These are phyloP conservation scores for Apeltes quadracus DNA, from an alignment of 2,113 vertebrate genomes.

Conservation along the genomic window DNA sequence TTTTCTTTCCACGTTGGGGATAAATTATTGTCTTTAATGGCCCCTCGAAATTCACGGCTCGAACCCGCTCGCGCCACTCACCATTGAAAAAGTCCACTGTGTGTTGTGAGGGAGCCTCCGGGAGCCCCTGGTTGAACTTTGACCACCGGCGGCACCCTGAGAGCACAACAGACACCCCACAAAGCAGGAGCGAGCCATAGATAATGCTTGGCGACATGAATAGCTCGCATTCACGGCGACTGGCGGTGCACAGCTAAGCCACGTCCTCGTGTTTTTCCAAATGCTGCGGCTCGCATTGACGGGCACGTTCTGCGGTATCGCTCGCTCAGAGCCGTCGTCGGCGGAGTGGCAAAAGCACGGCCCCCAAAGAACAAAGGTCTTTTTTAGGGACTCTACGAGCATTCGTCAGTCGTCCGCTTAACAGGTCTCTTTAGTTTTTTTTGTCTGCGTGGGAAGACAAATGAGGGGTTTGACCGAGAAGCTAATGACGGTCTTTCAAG, in stretches of 20 bases:
- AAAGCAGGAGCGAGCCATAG: constrained; percentile 33
- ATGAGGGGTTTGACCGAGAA: constrained; percentile 44
- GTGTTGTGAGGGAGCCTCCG: constrained; percentile 43
- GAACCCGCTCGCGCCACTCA: constrained; percentile 29
- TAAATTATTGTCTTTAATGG: constrained; percentile 33
- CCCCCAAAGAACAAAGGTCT: constrained; percentile 52
- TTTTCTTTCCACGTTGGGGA: constrained; percentile 33
- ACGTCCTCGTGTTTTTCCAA: constrained; percentile 67
- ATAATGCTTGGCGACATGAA: constrained; percentile 62
- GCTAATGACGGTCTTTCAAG: constrained; percentile 60
- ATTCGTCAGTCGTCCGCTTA: constrained; percentile 54
- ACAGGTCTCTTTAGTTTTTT: constrained; percentile 35
- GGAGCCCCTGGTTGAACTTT: constrained; percentile 55
- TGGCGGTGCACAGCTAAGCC: constrained; percentile 59
- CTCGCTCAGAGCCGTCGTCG: constrained; percentile 42
- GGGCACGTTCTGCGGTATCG: constrained; percentile 49
- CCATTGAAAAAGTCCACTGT: constrained; percentile 43
- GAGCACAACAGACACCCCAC: constrained; percentile 46
- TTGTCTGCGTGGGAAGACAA: constrained; percentile 51
- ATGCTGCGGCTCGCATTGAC: constrained; percentile 59
- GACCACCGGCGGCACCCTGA: constrained; percentile 38
- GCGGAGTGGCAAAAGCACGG: constrained; percentile 47
- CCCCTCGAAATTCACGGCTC: constrained; percentile 36
- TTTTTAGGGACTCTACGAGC: constrained; percentile 53
- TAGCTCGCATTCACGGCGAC: constrained; percentile 61